phyloP scores from a whole-genome alignment of 2,797 vertebrate species.

The Leuciscus waleckii region DNA sequence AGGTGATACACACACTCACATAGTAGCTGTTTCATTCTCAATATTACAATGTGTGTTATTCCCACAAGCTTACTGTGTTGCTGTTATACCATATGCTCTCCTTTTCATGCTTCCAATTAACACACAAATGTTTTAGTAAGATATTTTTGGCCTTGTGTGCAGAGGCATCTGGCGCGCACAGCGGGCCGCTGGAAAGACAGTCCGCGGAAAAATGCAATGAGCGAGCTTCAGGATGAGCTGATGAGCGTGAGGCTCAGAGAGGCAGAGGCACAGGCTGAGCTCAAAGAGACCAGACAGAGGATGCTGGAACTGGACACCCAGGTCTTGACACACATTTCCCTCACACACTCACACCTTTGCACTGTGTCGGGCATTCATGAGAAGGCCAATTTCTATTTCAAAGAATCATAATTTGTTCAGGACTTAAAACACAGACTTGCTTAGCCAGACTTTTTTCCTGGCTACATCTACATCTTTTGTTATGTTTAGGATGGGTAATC shows the following conservation, averaged over 20 bases:
- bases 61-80: neutral
- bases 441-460: neutral
- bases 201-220: slow-evolving; percentile 87
- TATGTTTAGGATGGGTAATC: neutral
- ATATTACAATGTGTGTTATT: neutral
- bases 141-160: slow-evolving; percentile 23
- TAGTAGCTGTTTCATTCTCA: neutral
- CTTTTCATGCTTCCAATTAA: neutral
- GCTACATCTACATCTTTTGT: neutral
- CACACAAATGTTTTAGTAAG: neutral
- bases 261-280: slow-evolving; percentile 93
- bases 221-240: slow-evolving; percentile 95
- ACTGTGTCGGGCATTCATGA: neutral
- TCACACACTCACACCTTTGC: neutral
- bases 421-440: neutral
- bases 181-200: slow-evolving; percentile 94
- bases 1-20: slow-evolving; percentile 77
- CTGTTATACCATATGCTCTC: neutral
- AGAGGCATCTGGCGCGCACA: slow-evolving; percentile 93
- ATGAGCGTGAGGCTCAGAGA: slow-evolving; percentile 93
- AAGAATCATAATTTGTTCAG: neutral
- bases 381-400: neutral
- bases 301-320: slow-evolving; percentile 96
- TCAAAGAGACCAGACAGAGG: slow-evolving; percentile 91
- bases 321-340: slow-evolving; percentile 73